A percentile compares a stretch with the other conserved stretches of the same genome.
These are phyloP conservation scores for Myiotriccus ornatus DNA, from an alignment of 2,797 vertebrate species.

Conservation along the genomic window DNA sequence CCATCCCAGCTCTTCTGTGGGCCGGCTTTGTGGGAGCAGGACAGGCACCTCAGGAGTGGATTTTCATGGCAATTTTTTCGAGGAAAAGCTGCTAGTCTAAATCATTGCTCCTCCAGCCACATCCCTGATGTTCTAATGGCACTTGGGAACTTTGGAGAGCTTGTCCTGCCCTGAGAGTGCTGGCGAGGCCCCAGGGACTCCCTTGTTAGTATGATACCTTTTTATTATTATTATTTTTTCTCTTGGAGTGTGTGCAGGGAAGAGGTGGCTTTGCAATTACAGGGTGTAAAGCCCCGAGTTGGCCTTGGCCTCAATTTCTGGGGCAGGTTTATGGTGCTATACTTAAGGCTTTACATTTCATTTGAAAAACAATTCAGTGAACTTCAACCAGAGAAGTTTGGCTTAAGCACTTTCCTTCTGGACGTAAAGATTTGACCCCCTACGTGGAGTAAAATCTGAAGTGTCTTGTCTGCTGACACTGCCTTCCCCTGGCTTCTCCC, in stretches of 20 bases:
- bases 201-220: background rate
- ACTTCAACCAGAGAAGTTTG: background rate
- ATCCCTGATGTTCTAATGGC: background rate
- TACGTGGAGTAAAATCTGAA: background rate
- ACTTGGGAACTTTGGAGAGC: background rate
- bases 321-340: background rate
- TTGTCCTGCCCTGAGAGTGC: background rate
- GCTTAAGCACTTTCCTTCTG: background rate
- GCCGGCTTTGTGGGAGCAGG: background rate
- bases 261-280: background rate
- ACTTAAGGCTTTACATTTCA: background rate
- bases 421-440: background rate
- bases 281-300: background rate
- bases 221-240: background rate
- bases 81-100: background rate
- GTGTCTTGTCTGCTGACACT: background rate
- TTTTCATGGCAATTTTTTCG: background rate
- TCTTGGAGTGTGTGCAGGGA: rapidly evolving
- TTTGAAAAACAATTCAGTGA: background rate
- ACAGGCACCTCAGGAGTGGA: background rate
- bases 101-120: background rate
- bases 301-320: constrained; percentile 19
- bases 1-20: background rate
- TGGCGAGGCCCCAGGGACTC: background rate
- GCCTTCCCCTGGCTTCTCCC: background rate